Percentiles rank a stretch among this genome's conserved stretches.
Conservation (phyloP, 2,113 vertebrate species). For the Saimiri boliviensis region DNA sequence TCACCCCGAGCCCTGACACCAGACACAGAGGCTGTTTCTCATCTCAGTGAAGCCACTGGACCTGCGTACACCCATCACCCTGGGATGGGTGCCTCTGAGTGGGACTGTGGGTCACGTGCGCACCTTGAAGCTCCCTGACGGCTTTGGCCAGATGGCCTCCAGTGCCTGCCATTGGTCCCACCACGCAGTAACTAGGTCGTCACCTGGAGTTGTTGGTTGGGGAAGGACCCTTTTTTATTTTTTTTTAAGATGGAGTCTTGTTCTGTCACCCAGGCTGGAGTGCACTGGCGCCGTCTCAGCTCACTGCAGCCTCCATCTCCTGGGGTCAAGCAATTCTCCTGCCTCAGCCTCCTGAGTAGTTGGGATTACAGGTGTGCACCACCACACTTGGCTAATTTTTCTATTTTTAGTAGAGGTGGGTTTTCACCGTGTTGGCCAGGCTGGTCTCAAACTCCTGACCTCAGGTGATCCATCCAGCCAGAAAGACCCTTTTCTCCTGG, state of each 20-base stretch:
- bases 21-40: not conserved
- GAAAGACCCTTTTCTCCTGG: not conserved
- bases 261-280: not conserved
- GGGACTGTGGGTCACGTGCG: not conserved
- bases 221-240: not conserved
- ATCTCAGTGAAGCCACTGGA: not conserved
- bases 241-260: not conserved
- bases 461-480: too few species aligned
- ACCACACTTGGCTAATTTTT: not conserved
- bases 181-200: not conserved
- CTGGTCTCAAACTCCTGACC: too few species aligned
- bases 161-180: not conserved
- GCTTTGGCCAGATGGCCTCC: not conserved
- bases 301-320: not conserved
- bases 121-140: not conserved
- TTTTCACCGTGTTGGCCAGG: not conserved
- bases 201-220: not conserved
- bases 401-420: too few species aligned
- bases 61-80: rapidly evolving
- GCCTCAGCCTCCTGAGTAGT: not conserved
- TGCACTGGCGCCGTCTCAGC: not conserved
- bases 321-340: not conserved
- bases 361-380: not conserved
- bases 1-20: not conserved
- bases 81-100: not conserved